These are phyloP conservation scores for Zaprionus ghesquierei DNA, from an alignment of 1,140 invertebrate species.

Conservation along the genomic window DNA sequence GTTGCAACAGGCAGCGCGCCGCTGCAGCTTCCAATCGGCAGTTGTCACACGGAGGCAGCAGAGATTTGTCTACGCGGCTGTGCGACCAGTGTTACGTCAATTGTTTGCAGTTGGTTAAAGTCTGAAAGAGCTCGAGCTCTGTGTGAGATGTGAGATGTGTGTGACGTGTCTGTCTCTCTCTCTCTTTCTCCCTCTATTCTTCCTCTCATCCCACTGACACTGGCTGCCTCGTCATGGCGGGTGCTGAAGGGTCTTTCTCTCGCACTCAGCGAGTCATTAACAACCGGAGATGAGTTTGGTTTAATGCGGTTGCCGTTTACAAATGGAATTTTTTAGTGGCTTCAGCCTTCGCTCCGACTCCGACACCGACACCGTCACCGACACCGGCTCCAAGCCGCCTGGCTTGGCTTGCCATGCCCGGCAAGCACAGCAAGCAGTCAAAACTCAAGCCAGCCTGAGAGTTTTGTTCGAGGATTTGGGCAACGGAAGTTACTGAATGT, in stretches of 20 bases:
- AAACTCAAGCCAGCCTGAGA: constrained; percentile 17
- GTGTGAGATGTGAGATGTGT: not conserved
- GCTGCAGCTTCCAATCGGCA: constrained; percentile 46
- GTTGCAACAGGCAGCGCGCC: constrained; percentile 50
- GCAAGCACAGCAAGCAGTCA: constrained; percentile 36
- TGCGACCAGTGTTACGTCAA: constrained; percentile 51
- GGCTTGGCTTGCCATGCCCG: not conserved
- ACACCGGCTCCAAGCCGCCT: not conserved
- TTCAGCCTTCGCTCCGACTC: not conserved
- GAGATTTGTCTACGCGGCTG: constrained; percentile 45
- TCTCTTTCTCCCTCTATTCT: not conserved
- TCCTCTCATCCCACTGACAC: not conserved
- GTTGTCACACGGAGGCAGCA: constrained; percentile 12
- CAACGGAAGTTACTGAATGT: constrained; percentile 63
- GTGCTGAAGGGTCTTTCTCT: constrained; percentile 47
- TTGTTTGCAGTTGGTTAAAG: constrained; percentile 57
- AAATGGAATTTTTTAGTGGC: constrained; percentile 80
- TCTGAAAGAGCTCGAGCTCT: constrained; percentile 12
- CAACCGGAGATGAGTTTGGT: constrained; percentile 80
- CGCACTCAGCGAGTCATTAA: constrained; percentile 70
- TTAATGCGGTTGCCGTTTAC: constrained; percentile 76
- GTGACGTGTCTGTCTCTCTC: not conserved
- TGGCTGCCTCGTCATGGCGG: constrained; percentile 4
- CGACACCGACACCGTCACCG: not conserved
- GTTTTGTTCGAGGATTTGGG: constrained; percentile 53